Evolutionary conservation across 92 coral and sea anemone species (phyloP).

Genomic region (Zoanthus sociatus): DNA sequence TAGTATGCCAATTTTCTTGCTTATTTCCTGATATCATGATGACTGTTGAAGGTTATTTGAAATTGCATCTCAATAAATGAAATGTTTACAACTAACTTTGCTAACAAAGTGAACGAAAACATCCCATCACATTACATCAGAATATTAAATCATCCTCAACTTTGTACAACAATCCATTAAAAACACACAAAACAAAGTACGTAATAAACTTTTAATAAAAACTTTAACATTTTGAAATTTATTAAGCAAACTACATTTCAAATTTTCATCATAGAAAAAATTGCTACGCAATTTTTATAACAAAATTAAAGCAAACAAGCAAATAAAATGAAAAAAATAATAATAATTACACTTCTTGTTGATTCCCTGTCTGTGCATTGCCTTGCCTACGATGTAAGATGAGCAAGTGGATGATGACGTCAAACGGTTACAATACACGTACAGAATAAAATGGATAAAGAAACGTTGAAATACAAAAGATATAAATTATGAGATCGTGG

Average conservation of each 20-base stretch:
- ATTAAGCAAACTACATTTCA: neutral
- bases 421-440: neutral
- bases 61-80: too few relatives aligned
- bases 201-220: too few relatives aligned
- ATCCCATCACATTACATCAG: too few relatives aligned
- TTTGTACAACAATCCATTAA: too few relatives aligned
- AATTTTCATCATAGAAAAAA: neutral
- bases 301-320: neutral
- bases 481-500: neutral
- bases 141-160: neutral
- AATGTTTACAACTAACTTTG: too few relatives aligned
- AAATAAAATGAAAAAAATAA: slow-evolving; percentile 31
- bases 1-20: too few relatives aligned
- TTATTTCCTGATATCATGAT: too few relatives aligned
- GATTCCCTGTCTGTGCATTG: slow-evolving; percentile 46
- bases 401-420: slow-evolving; percentile 25
- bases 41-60: too few relatives aligned
- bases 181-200: too few relatives aligned
- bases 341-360: slow-evolving; percentile 45
- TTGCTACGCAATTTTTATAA: neutral
- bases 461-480: neutral
- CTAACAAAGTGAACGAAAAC: too few relatives aligned
- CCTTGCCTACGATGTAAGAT: slow-evolving; percentile 39
- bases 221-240: neutral
- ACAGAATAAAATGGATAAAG: neutral